These are phyloP conservation scores for Maniola jurtina DNA, from an alignment of 1,140 invertebrate species.

Conservation along the genomic window DNA sequence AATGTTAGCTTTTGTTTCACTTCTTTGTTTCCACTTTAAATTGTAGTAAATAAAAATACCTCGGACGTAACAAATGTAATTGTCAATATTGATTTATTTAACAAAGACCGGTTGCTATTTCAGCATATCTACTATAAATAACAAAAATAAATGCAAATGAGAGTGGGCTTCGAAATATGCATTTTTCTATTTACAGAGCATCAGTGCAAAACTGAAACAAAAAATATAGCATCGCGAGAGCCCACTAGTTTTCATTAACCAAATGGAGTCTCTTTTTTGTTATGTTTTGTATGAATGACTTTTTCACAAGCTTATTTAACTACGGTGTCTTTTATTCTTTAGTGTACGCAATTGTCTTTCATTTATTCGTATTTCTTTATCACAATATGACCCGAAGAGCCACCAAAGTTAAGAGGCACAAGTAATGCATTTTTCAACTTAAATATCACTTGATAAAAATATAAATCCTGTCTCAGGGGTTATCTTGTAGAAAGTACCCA, in stretches of 20 bases:
- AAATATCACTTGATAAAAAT: too few species aligned
- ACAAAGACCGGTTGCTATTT: conserved; percentile 12
- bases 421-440: too few species aligned
- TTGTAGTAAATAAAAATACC: not conserved
- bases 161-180: conserved; percentile 56
- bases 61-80: not conserved
- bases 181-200: conserved; percentile 70
- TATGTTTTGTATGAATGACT: conserved; percentile 58
- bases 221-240: conserved; percentile 58
- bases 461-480: too few species aligned
- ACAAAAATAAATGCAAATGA: conserved; percentile 27
- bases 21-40: not conserved
- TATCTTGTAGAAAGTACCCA: too few species aligned
- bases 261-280: conserved; percentile 68
- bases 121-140: not conserved
- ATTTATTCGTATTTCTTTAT: not conserved
- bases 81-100: conserved; percentile 10
- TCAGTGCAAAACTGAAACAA: conserved; percentile 53
- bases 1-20: too few species aligned
- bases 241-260: conserved; percentile 69
- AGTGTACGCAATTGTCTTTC: too few species aligned
- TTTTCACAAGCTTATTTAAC: conserved; percentile 28
- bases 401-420: too few species aligned
- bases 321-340: not conserved
- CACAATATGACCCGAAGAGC: not conserved